A percentile compares a stretch with the other conserved stretches of the same genome.
Conservation (phyloP, 2,888 invertebrate species). For the Cyaniris semiargus region DNA sequence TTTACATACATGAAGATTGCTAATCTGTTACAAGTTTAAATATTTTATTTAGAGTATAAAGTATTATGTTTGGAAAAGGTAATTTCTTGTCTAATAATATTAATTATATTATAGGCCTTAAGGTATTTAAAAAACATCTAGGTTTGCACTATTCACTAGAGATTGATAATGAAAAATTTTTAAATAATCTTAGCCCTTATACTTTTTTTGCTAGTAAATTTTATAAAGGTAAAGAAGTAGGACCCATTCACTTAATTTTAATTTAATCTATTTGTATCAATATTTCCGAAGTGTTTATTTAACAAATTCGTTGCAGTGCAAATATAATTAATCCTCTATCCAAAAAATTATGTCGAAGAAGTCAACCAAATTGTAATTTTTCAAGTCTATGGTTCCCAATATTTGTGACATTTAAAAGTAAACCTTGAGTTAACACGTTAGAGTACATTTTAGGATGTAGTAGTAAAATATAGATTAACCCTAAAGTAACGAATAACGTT, state of each 20-base stretch:
- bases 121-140: no score
- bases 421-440: background rate
- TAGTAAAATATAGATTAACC: slow-evolving; percentile 13
- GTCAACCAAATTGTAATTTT: slow-evolving; percentile 62
- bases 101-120: no score
- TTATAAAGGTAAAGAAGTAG: background rate
- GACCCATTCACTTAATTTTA: background rate
- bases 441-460: background rate
- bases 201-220: background rate
- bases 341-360: slow-evolving; percentile 50
- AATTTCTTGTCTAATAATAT: no score
- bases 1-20: slow-evolving; percentile 36
- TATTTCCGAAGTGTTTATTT: slow-evolving; percentile 51
- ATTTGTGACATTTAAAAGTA: slow-evolving; percentile 44
- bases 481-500: slow-evolving; percentile 34
- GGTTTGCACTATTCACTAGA: no score
- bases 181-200: no score
- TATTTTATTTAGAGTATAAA: no score
- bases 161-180: no score
- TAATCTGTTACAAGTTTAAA: no score
- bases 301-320: slow-evolving; percentile 47
- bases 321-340: slow-evolving; percentile 56
- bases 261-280: slow-evolving; percentile 37
- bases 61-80: no score
- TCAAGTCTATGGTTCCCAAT: slow-evolving; percentile 51